Base-by-base conservation (phyloP, 2,797 vertebrate genomes). In the Limosa lapponica region DNA sequence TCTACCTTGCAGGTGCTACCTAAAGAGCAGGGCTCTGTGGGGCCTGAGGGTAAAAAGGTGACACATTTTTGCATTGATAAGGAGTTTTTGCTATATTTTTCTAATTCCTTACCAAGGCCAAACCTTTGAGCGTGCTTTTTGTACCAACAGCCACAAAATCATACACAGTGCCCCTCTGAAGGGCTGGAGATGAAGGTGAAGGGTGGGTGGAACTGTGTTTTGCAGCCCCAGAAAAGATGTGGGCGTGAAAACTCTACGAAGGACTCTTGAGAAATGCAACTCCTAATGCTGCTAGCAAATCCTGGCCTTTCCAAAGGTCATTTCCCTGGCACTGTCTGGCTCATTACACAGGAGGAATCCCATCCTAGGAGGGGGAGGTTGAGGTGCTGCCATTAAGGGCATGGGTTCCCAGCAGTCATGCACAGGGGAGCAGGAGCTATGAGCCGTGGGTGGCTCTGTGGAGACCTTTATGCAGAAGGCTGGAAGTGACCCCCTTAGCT, bases 301-400 rank as follows among this genome's bases (percentile, higher is more conserved):
- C 48, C 32, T 77, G 72, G 64, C 46, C 32, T 91, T 91, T 87
- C 78, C 82, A 81, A 91, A 94, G 94, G 81, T 89, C 58, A 3
- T 13, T 77, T 70, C 43, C 61, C 61, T 61, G 41, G 64, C 41
- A 82, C 20, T 11, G 25, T n/a, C 48, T 81, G 94, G 87, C 85
- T 95, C 96, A 95, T 97, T 97, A 97, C 72, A 75, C 87, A 51
- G 34, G 34, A 93, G 96, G 93, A 97, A 97, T 97, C 87, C 41
- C 27, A 20, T 37, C 72, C 27, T 17, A 10, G 10, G 28, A 27
- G 10, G 7, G 4, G 11, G 34, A 5, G 24, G 52, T 15, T 39
- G 72, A 89, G 36, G 5, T 77, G 46, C 44, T 84, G 66, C n/a
- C 0, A 0, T 41, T 72, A 49, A 20, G 77, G n/a, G 24, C 5